Evolutionary conservation across 2,888 invertebrate genomes (phyloP).

Genomic region (Mesoligia furuncula): DNA sequence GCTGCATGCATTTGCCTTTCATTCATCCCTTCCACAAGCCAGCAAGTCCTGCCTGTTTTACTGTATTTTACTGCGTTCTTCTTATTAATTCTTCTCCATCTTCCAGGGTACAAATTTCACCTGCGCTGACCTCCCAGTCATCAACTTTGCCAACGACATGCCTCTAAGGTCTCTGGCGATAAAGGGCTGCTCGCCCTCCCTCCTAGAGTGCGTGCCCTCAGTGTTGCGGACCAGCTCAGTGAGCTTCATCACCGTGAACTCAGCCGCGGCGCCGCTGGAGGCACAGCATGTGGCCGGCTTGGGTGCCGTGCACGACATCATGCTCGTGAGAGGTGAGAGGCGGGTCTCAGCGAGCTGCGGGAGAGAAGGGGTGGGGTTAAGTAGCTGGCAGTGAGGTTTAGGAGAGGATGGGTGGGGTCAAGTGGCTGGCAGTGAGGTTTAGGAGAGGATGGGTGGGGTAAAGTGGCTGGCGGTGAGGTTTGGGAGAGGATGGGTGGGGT

Average conservation of each 20-base stretch:
- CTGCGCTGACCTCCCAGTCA: slow-evolving; percentile 45
- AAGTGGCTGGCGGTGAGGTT: background rate
- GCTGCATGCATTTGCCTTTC: background rate
- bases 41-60: background rate
- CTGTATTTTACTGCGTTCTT: background rate
- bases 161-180: slow-evolving; percentile 27
- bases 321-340: slow-evolving; percentile 24
- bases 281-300: slow-evolving; percentile 38
- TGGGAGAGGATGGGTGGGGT: background rate
- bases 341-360: background rate
- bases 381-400: background rate
- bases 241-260: background rate
- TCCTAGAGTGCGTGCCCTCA: slow-evolving; percentile 36
- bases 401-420: too few relatives aligned
- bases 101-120: slow-evolving; percentile 50
- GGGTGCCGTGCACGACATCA: slow-evolving; percentile 24
- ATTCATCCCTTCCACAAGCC: background rate
- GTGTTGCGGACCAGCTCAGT: slow-evolving; percentile 17
- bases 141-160: slow-evolving; percentile 41
- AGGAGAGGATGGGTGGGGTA: background rate
- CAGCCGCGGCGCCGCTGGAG: background rate
- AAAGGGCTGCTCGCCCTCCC: slow-evolving; percentile 21
- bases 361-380: background rate
- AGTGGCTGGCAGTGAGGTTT: background rate
- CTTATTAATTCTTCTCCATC: background rate